Conservation (phyloP, 2,888 invertebrate genomes). For the Poecilus cupreus region DNA sequence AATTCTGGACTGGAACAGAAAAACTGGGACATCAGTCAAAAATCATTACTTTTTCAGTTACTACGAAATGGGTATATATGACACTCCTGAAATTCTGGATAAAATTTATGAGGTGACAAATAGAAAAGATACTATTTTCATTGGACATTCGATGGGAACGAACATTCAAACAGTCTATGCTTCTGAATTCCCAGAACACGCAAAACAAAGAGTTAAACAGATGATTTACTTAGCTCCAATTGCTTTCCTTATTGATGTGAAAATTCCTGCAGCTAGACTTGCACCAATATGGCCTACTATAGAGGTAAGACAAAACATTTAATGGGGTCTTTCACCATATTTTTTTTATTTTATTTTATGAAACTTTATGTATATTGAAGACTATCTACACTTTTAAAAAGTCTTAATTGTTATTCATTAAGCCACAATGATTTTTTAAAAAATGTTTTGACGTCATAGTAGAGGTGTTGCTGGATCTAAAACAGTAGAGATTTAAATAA, state of each 20-base stretch:
- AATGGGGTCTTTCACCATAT: no score
- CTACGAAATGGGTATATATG: slow-evolving; percentile 68
- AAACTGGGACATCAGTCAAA: no score
- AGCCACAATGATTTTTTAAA: no score
- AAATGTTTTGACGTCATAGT: no score
- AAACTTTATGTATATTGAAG: no score
- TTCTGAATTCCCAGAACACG: slow-evolving; percentile 81
- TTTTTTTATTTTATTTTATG: no score
- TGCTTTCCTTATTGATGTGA: slow-evolving; percentile 76
- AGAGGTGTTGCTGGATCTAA: no score
- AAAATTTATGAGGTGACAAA: slow-evolving; percentile 66
- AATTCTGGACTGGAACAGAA: no score
- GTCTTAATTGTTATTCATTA: no score
- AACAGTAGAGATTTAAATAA: no score
- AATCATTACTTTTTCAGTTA: slow-evolving; percentile 32
- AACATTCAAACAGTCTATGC: slow-evolving; percentile 82
- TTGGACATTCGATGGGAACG: slow-evolving; percentile 94
- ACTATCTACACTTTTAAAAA: no score
- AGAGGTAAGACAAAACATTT: not conserved
- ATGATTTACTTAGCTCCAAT: slow-evolving; percentile 81
- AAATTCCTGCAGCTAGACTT: slow-evolving; percentile 69
- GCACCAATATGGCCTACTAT: slow-evolving; percentile 17
- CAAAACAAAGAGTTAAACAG: slow-evolving; percentile 79
- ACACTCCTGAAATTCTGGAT: slow-evolving; percentile 68
- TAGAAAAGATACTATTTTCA: slow-evolving; percentile 76